Percentiles rank a stretch among this genome's conserved stretches.
These are phyloP conservation scores for Falco peregrinus DNA, from an alignment of 2,797 vertebrate genomes.

Conservation along the genomic window DNA sequence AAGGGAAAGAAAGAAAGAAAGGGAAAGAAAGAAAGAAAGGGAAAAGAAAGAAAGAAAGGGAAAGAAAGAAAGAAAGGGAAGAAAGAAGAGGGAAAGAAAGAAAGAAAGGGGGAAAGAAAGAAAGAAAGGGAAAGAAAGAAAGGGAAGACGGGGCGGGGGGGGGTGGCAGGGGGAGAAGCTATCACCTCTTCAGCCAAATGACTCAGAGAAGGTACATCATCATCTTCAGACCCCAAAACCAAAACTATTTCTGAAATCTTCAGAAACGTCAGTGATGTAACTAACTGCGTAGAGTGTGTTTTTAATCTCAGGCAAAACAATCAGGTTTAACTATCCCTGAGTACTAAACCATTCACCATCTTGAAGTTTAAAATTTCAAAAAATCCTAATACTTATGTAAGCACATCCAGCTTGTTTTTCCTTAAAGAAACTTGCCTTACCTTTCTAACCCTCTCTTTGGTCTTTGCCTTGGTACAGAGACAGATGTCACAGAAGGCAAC, in stretches of 20 bases:
- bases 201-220: constrained; percentile 28
- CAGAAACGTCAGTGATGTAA: constrained; percentile 8
- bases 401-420: neutral
- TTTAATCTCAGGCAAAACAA: constrained; percentile 13
- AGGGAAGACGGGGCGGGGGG: no score
- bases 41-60: neutral
- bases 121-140: neutral
- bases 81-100: no score
- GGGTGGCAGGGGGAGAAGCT: neutral
- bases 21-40: neutral
- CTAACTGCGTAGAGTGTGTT: constrained; percentile 13
- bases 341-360: neutral
- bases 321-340: constrained; percentile 6
- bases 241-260: constrained; percentile 20
- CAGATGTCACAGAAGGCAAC: neutral
- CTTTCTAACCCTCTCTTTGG: neutral
- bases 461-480: neutral
- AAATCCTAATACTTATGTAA: neutral
- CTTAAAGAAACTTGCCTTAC: neutral
- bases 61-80: no score
- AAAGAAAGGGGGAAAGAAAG: neutral
- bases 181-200: constrained; percentile 54
- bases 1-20: neutral
- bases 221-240: constrained; percentile 24
- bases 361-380: neutral